Conservation (phyloP, 2,797 vertebrate genomes). For the Sardinella longiceps region DNA sequence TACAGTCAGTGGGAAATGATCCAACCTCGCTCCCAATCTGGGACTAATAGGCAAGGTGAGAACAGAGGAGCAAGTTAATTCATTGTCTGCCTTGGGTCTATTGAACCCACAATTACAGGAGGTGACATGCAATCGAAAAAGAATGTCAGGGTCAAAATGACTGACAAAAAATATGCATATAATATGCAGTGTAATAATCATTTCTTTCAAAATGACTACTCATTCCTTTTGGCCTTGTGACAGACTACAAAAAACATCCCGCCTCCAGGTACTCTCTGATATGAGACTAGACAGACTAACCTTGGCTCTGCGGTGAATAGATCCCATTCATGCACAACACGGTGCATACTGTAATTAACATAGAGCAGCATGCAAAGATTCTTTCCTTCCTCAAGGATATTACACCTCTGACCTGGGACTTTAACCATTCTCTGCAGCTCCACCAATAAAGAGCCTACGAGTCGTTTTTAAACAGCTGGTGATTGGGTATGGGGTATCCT, state of each 20-base stretch:
- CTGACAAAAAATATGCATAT: neutral
- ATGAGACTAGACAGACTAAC: conserved; percentile 2
- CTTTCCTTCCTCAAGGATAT: neutral
- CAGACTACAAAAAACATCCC: neutral
- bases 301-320: neutral
- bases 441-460: neutral
- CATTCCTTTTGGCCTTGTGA: neutral
- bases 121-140: neutral
- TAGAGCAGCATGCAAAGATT: neutral
- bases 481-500: neutral
- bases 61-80: neutral
- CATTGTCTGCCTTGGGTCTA: neutral
- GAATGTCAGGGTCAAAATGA: neutral
- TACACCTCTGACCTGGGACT: neutral
- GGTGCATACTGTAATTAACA: neutral
- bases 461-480: neutral
- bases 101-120: conserved; percentile 11
- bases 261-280: neutral
- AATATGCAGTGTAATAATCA: neutral
- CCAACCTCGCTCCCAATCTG: neutral
- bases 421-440: neutral
- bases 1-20: conserved; percentile 5
- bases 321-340: neutral
- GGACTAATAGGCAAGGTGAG: neutral
- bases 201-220: neutral